Conservation (phyloP, 1,140 invertebrate genomes). For the Bombus pascuorum region DNA sequence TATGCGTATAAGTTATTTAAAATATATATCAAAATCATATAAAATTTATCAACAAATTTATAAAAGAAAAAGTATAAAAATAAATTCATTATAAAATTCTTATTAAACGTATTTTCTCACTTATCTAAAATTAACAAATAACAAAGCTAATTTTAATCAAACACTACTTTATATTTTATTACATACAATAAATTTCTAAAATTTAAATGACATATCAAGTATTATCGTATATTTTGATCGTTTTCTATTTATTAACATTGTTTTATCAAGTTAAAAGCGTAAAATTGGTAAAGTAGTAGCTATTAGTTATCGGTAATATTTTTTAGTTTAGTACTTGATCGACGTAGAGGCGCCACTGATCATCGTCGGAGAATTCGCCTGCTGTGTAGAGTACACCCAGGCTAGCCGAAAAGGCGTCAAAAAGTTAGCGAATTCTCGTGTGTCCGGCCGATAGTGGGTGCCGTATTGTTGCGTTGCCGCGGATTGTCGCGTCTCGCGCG, state of each 20-base stretch:
- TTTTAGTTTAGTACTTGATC: conserved; percentile 45
- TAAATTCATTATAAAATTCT: background rate
- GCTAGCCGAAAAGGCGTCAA: conserved; percentile 60
- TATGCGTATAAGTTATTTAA: background rate
- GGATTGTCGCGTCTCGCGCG: conserved; percentile 54
- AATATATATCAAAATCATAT: background rate
- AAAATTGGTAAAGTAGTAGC: conserved; percentile 19
- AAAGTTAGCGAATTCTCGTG: conserved; percentile 65
- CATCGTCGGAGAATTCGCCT: conserved; percentile 43
- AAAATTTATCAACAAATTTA: background rate
- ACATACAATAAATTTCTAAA: background rate
- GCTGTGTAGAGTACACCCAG: conserved; percentile 37
- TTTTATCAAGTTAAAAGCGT: background rate
- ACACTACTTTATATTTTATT: background rate
- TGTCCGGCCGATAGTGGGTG: conserved; percentile 50
- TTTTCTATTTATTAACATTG: background rate
- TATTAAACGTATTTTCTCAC: background rate
- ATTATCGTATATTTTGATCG: background rate
- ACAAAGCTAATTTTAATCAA: background rate
- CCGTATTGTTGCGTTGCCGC: conserved; percentile 57
- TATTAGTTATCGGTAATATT: conserved; percentile 26
- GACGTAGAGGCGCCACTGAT: conserved; percentile 45
- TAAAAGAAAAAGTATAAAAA: background rate
- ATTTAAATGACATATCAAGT: background rate
- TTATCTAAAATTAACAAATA: background rate